Base-by-base conservation (phyloP, 2,113 vertebrate genomes). In the Boulengeromyrus knoepffleri region DNA sequence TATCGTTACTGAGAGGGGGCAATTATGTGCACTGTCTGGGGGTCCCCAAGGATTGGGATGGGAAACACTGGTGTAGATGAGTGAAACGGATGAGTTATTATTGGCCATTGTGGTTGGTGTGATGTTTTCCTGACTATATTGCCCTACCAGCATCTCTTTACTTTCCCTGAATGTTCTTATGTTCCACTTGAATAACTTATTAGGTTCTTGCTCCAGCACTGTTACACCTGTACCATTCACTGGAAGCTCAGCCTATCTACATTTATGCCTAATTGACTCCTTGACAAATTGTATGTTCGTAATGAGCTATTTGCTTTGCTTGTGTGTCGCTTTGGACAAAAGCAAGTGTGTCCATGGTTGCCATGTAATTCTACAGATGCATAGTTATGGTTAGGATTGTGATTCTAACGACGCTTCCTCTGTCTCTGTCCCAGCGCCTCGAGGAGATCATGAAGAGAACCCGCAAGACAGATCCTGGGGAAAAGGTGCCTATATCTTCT, bases 391-490 rank as follows among this genome's bases (percentile, higher is more conserved):
- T n/a, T n/a, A 9, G 24, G 56, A 62, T 39, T 50, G n/a, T 53
- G 3, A 19, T 49, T 50, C 86, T 42, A 39, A 39, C 13, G 5
- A 50, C 5, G 19, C 84, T 85, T 13, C 88, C 1, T 70, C 8
- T 90, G 36, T 31, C 13, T 90, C 5, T 17, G 45, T 84, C 62
- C 6, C 95, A 99, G 98, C 97, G 98, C 80, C 96, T 99, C 93
- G 98, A 99, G 27, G 97, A 99, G 94, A 99, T 99, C 91, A 99
- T 99, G 98, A 99, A 99, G 96, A 97, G 98, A 93, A 99, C 98
- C 0, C 97, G 98, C 89, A 99, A 97, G 91, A 97, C 97, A 0
- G 98, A 99, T 0, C 90, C 91, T 8, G 93, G 92, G 0, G 98
- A 98, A 89, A 98, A 98, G 97, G 98, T 98, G 93, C 80, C 53